Evolutionary conservation across 2,113 vertebrate species (phyloP).

Genomic region (Channa argus): DNA sequence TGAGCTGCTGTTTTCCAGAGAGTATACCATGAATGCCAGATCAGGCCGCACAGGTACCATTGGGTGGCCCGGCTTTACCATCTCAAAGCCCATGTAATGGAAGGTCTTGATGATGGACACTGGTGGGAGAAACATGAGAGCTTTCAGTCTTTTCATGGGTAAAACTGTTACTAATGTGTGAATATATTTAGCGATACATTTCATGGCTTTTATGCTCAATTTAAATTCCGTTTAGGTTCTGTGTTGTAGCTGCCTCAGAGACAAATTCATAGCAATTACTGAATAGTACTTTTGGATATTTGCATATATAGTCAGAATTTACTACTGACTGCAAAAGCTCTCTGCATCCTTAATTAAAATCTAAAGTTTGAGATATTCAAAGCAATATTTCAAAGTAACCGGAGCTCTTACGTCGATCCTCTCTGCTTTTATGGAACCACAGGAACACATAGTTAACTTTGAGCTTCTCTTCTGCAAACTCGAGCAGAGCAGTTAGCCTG

Average conservation of each 20-base stretch:
- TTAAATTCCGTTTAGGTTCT: too few species aligned
- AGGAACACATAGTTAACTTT: constrained; percentile 94
- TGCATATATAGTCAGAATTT: too few species aligned
- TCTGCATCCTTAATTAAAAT: too few species aligned
- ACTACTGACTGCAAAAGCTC: too few species aligned
- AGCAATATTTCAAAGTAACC: not conserved
- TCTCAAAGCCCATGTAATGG: constrained; percentile 97
- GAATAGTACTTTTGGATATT: too few species aligned
- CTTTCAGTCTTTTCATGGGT: constrained; percentile 5
- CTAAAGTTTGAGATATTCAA: too few species aligned
- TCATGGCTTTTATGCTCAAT: too few species aligned
- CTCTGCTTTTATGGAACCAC: constrained; percentile 96
- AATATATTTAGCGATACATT: too few species aligned
- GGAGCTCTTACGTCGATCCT: constrained; percentile 90
- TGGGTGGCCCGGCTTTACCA: constrained; percentile 94
- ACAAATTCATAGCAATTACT: too few species aligned
- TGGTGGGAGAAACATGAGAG: constrained; percentile 63
- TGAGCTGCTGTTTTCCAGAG: constrained; percentile 92
- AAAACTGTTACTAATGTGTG: too few species aligned
- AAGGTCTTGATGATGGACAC: constrained; percentile 95
- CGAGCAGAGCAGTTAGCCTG: constrained; percentile 93
- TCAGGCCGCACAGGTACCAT: constrained; percentile 90
- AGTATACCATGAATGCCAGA: constrained; percentile 96
- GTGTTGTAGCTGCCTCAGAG: too few species aligned
- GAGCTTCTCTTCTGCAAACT: constrained; percentile 97